Conservation (phyloP, 2,797 vertebrate species). For the Lacerta agilis region DNA sequence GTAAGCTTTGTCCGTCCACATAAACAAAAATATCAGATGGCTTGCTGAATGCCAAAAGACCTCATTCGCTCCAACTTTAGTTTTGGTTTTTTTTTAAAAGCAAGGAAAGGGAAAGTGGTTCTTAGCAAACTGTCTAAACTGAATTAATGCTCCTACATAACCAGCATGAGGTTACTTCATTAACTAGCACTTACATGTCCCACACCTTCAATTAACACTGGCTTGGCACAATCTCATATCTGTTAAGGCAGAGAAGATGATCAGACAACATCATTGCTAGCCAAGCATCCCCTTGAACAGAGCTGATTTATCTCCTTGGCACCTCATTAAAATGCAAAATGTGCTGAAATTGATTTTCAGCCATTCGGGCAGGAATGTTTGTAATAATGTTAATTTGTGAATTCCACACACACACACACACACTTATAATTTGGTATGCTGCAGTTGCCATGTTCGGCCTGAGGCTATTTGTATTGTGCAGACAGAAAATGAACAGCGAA, state of each 20-base stretch:
- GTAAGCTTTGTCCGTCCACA: neutral
- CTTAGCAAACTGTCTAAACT: constrained; percentile 47
- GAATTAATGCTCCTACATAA: constrained; percentile 44
- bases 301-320: constrained; percentile 77
- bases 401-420: constrained; percentile 62
- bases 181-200: constrained; percentile 71
- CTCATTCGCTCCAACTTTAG: constrained; percentile 26
- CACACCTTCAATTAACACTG: constrained; percentile 74
- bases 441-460: constrained; percentile 74
- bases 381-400: constrained; percentile 83
- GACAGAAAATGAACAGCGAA: constrained; percentile 82
- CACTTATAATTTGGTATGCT: constrained; percentile 60
- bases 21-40: neutral
- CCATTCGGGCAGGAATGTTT: constrained; percentile 78
- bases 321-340: constrained; percentile 84
- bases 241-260: constrained; percentile 66
- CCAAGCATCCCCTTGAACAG: constrained; percentile 71
- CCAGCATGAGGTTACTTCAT: constrained; percentile 67
- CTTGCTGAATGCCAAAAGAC: neutral
- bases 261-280: constrained; percentile 72
- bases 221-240: constrained; percentile 74
- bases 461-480: constrained; percentile 84
- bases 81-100: constrained; percentile 29
- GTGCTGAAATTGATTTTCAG: constrained; percentile 81
- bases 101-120: constrained; percentile 22